Percentiles rank a stretch among this genome's conserved stretches.
These are phyloP conservation scores for Acrobeloides nanus DNA, from an alignment of 2,888 invertebrate genomes.

Conservation along the genomic window DNA sequence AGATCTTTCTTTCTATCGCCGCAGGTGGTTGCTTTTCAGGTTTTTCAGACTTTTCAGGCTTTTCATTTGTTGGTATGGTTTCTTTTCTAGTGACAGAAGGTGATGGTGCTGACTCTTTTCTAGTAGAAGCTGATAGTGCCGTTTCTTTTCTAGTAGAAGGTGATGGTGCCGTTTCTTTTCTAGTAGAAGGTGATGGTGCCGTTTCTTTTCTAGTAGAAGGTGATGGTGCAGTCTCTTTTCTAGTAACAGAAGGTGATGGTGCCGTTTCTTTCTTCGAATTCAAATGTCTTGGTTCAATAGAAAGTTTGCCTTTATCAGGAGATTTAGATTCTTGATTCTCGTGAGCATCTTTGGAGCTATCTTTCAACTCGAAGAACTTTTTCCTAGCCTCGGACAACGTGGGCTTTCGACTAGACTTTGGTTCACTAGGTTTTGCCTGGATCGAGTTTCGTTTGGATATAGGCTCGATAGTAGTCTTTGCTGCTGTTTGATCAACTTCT, in stretches of 20 bases:
- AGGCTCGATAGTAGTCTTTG: too few species aligned
- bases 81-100: background rate
- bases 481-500: too few species aligned
- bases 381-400: background rate
- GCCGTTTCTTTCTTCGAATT: conserved; percentile 8
- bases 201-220: conserved; percentile 4
- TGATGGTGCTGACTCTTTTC: conserved; percentile 4
- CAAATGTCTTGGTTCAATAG: too few species aligned
- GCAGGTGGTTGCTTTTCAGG: too few species aligned
- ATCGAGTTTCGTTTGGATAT: background rate
- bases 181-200: background rate
- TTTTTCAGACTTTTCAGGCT: too few species aligned
- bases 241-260: background rate
- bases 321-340: too few species aligned
- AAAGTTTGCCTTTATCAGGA: too few species aligned
- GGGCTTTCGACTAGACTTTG: background rate
- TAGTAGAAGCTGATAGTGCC: too few species aligned
- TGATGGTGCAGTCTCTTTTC: conserved; percentile 1
- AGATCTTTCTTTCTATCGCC: conserved; percentile 14
- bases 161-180: background rate
- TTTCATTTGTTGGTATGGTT: background rate
- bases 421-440: background rate
- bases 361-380: background rate
- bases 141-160: too few species aligned
- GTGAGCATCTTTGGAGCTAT: too few species aligned